Evolutionary conservation across 2,797 vertebrate species (phyloP), one percentile per base, ranked within the genome.

Genomic region (Phyllotis vaccarum): DNA sequence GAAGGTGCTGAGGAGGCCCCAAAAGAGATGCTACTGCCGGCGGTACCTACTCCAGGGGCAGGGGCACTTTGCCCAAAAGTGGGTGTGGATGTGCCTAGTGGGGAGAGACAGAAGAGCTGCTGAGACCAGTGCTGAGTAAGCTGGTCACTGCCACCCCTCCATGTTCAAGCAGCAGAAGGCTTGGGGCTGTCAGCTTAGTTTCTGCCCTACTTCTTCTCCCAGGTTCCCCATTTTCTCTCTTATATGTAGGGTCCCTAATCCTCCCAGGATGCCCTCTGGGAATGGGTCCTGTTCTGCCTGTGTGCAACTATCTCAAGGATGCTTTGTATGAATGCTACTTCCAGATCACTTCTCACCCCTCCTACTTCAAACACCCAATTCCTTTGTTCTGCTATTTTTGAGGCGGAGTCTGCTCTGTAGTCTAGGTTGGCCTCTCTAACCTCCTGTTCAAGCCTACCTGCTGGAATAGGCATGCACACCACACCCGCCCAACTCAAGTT

Each of bases 41-140:
- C 95, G 0, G 97, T 80, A 40, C 99, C 98, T 90, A 98, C 98
- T 64, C 98, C 98, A 1, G 98, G 95, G 12, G 98, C 31, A 0
- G 98, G 89, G 0, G 98, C 83, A 76, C 96, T 98, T 96, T 99
- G 99, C 60, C 99, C 99, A 3, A 99, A 99, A 3, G 98, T 92
- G 43, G 99, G 99, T 0, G 99, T 98, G 0, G 99, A 98, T 6
- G 99, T 98, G 66, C 99, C 99, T 99, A 97, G 49, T 97, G 93
- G 85, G 94, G 95, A 96, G 12, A 78, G 0, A 4, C 1, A 13
- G 2, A 10, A 14, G 9, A 96, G 17, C 49, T 80, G 49, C 14
- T 40, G 62, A 79, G 24, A 21, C 60, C 16, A 6, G 6, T 9
- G 56, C 14, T 49, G 54, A 78, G 19, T 46, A 17, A n/a, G 29